These are phyloP conservation scores for Calosoma granatense DNA, from an alignment of 1,140 invertebrate species.

Conservation along the genomic window DNA sequence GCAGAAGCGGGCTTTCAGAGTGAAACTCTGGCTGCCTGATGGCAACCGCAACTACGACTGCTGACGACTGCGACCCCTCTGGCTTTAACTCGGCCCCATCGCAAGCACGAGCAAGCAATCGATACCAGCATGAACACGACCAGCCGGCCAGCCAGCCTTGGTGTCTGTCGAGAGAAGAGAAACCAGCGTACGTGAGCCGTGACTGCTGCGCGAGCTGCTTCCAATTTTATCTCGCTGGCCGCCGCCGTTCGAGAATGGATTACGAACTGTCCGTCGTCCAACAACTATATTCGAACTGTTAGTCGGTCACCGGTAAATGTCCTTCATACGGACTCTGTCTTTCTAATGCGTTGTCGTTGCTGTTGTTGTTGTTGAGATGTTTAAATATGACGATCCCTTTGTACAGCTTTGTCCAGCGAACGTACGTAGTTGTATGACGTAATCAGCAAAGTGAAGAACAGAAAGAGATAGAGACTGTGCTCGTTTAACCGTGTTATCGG, in stretches of 20 bases:
- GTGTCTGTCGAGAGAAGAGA: neutral
- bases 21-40: neutral
- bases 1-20: neutral
- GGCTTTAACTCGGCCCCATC: neutral
- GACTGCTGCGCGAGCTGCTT: constrained; percentile 5
- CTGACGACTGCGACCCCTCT: neutral
- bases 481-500: too few relatives aligned
- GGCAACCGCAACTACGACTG: too few relatives aligned
- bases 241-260: neutral
- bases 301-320: too few relatives aligned
- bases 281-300: neutral
- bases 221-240: constrained; percentile 3
- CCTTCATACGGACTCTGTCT: too few relatives aligned
- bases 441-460: too few relatives aligned
- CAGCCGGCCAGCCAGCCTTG: neutral
- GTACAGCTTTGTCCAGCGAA: too few relatives aligned
- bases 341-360: too few relatives aligned
- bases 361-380: too few relatives aligned
- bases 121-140: neutral
- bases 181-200: constrained; percentile 7
- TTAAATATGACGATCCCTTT: too few relatives aligned
- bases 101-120: neutral
- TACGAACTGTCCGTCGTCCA: too few relatives aligned
- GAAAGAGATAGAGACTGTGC: too few relatives aligned
- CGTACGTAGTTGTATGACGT: too few relatives aligned